Conservation (phyloP, 35 echinoderm and acorn worm species). For the Eucidaris tribuloides region DNA sequence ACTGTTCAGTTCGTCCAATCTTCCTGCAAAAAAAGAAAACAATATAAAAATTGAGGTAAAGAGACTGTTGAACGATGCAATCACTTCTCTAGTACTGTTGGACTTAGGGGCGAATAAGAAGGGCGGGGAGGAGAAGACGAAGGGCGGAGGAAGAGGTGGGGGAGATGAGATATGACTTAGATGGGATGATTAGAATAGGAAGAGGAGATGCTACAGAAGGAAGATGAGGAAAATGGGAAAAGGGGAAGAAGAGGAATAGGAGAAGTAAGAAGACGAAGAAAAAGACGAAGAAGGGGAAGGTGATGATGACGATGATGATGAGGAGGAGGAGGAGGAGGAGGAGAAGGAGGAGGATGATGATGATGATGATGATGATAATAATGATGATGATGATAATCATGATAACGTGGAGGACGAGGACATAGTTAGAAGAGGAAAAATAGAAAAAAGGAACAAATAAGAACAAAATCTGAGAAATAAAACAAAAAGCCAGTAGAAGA, state of each 20-base stretch:
- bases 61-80: neutral
- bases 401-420: too few species aligned
- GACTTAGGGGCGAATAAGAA: too few species aligned
- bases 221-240: neutral
- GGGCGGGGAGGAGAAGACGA: neutral
- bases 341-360: neutral
- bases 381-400: too few species aligned
- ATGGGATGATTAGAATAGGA: neutral
- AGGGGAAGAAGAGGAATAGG: neutral
- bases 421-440: too few species aligned
- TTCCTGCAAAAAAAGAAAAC: neutral
- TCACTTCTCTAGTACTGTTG: too few species aligned
- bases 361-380: too few species aligned
- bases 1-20: neutral
- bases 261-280: neutral
- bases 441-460: too few species aligned
- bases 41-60: neutral
- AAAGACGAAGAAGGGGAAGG: neutral
- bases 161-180: too few species aligned
- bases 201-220: neutral
- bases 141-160: neutral
- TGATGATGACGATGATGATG: neutral
- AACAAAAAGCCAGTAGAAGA: too few species aligned
- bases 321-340: neutral
- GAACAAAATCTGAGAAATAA: too few species aligned